phyloP scores from a whole-genome alignment of 2,888 invertebrate species.

The Chymomyza procnemis region DNA sequence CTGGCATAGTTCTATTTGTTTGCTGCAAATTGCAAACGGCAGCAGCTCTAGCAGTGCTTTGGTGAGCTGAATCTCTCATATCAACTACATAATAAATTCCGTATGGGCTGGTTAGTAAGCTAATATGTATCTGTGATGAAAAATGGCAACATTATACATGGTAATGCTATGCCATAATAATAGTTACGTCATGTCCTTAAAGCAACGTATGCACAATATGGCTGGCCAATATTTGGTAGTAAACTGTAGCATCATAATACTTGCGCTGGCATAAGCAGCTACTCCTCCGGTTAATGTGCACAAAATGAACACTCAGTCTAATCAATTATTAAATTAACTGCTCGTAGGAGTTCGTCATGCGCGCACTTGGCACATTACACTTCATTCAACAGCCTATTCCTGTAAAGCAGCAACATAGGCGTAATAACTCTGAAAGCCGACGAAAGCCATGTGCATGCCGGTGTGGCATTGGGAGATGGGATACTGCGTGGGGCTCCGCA shows the following conservation, averaged over 20 bases:
- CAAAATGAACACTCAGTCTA: conserved; percentile 13
- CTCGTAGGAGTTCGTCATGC: conserved; percentile 18
- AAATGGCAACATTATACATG: background rate
- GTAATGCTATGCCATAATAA: background rate
- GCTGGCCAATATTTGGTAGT: background rate
- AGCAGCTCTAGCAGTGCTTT: background rate
- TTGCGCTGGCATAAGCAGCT: background rate
- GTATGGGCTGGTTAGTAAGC: background rate
- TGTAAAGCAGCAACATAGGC: background rate
- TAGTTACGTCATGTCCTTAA: background rate
- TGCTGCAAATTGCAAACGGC: background rate
- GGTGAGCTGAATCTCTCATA: background rate
- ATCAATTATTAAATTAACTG: conserved; percentile 52
- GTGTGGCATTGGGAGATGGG: background rate
- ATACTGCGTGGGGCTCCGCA: conserved; percentile 8
- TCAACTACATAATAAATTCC: background rate
- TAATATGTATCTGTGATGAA: background rate
- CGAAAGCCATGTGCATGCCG: background rate
- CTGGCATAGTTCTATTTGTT: conserved; percentile 9
- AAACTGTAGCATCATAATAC: background rate
- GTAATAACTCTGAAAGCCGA: background rate
- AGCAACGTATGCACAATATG: background rate
- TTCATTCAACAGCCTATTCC: conserved; percentile 23
- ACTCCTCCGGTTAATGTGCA: background rate
- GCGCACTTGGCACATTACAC: conserved; percentile 22